phyloP scores from a whole-genome alignment of 64 coral and sea anemone species.

The Acropora yongei region DNA sequence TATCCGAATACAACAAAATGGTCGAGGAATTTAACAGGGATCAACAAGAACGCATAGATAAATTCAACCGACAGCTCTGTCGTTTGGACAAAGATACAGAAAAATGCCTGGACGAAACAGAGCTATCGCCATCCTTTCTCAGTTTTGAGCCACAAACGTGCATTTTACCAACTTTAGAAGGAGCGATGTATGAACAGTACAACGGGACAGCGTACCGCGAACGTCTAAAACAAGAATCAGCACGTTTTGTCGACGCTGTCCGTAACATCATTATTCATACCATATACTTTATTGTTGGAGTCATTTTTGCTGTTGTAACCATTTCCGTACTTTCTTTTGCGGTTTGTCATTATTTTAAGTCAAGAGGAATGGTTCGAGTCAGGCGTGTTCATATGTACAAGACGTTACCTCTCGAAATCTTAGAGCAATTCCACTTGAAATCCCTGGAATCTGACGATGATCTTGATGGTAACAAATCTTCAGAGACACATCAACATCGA shows the following conservation, averaged over 20 bases:
- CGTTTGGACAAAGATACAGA: conserved; percentile 42
- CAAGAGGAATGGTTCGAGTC: conserved; percentile 78
- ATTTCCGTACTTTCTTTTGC: conserved; percentile 21
- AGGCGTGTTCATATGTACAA: conserved; percentile 79
- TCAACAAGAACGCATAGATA: conserved; percentile 43
- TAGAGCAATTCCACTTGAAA: conserved; percentile 60
- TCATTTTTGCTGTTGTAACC: conserved; percentile 20
- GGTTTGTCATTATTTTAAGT: conserved; percentile 71
- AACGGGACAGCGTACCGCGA: conserved; percentile 56
- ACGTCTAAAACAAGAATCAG: conserved; percentile 73
- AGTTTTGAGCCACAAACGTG: conserved; percentile 58
- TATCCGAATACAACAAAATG: conserved; percentile 46
- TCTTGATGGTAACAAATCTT: neutral
- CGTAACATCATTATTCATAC: conserved; percentile 80
- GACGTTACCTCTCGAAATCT: conserved; percentile 54
- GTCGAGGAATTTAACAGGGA: conserved; percentile 48
- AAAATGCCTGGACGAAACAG: neutral
- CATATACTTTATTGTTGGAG: conserved; percentile 70
- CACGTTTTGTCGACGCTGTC: conserved; percentile 74
- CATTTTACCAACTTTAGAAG: conserved; percentile 57
- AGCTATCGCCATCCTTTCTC: conserved; percentile 2
- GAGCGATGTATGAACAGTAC: conserved; percentile 52
- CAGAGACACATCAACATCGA: neutral
- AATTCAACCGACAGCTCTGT: conserved; percentile 61
- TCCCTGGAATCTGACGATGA: conserved; percentile 6